Conservation (phyloP, 2,113 vertebrate genomes). For the Aphelocoma coerulescens region DNA sequence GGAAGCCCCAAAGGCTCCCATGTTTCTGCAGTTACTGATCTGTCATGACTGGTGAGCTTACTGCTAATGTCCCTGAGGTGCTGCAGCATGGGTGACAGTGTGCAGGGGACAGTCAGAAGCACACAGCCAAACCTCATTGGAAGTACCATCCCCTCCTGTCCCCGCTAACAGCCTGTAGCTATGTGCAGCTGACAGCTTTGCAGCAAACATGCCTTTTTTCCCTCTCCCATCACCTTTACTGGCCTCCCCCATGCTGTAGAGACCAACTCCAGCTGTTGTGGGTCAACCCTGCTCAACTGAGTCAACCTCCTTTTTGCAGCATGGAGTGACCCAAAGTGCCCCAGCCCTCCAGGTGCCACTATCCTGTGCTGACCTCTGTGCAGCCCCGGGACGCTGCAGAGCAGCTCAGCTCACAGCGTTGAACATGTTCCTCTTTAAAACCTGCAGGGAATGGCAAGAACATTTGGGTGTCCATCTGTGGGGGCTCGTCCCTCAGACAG, state of each 20-base stretch:
- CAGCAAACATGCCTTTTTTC: not conserved
- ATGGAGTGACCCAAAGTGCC: not conserved
- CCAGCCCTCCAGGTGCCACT: not conserved
- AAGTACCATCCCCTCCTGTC: not conserved
- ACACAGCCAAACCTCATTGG: not conserved
- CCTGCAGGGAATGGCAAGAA: conserved; percentile 11
- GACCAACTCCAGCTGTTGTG: not conserved
- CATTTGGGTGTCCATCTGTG: conserved; percentile 58
- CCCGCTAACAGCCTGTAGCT: not conserved
- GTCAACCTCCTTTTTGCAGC: not conserved
- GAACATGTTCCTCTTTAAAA: not conserved
- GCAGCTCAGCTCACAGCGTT: not conserved
- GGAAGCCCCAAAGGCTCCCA: not conserved
- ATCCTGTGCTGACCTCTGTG: rapidly evolving
- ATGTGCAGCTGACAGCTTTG: not conserved
- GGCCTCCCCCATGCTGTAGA: not conserved
- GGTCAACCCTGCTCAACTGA: not conserved
- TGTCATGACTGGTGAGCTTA: not conserved
- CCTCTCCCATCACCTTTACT: not conserved
- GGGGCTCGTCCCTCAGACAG: conserved; percentile 40
- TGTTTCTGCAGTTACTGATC: not conserved
- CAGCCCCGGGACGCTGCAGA: not conserved
- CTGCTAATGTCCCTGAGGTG: not conserved
- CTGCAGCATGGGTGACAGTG: not conserved
- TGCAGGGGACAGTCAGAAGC: not conserved